Conservation (phyloP, 2,888 invertebrate species). For the Tiphia femorata region DNA sequence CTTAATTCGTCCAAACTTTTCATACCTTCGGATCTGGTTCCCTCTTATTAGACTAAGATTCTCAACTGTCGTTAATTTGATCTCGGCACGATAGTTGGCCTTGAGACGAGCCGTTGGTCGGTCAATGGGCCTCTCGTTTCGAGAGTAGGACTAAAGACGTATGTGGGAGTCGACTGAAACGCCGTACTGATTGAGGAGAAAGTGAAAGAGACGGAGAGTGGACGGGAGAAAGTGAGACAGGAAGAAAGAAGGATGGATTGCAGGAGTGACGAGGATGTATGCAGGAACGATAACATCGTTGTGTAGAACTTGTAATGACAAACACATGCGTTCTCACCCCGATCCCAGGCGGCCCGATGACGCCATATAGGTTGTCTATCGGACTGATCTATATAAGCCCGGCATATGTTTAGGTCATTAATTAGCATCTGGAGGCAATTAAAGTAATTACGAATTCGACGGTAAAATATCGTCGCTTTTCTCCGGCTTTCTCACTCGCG, state of each 20-base stretch:
- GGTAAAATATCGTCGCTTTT: constrained; percentile 51
- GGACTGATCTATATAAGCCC: constrained; percentile 53
- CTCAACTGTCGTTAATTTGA: too few relatives aligned
- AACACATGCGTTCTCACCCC: constrained; percentile 60
- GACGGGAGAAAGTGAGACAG: constrained; percentile 15
- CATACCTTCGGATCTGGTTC: too few relatives aligned
- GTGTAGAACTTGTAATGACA: constrained; percentile 60
- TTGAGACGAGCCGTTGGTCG: too few relatives aligned
- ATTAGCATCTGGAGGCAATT: constrained; percentile 67
- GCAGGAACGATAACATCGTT: constrained; percentile 52
- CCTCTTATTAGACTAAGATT: too few relatives aligned
- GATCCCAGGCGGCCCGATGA: constrained; percentile 27
- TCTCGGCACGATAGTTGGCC: too few relatives aligned
- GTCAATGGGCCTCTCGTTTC: too few relatives aligned
- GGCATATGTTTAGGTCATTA: constrained; percentile 65
- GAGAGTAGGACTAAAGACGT: too few relatives aligned
- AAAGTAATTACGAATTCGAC: constrained; percentile 62
- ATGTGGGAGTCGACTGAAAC: too few relatives aligned
- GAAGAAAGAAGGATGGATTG: constrained; percentile 20
- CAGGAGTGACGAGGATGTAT: constrained; percentile 21
- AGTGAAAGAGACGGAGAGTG: constrained; percentile 16
- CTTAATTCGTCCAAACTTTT: too few relatives aligned
- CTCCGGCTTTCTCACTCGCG: constrained; percentile 18
- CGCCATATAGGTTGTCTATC: constrained; percentile 44
- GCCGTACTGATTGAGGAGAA: too few relatives aligned